phyloP scores from a whole-genome alignment of 2,797 vertebrate genomes.

The Epinephelus awoara region DNA sequence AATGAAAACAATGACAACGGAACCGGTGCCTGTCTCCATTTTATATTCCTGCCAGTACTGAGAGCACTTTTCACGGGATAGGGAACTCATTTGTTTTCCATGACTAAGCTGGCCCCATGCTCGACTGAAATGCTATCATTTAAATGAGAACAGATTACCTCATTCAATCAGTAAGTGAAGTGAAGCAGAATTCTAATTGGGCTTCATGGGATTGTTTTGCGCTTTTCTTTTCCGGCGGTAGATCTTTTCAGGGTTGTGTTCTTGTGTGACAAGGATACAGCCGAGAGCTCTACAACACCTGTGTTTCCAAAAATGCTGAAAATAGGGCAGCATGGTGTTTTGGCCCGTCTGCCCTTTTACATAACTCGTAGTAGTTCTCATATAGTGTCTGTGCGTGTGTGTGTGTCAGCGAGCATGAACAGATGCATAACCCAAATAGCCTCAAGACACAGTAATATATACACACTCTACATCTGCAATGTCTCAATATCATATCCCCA shows the following conservation, averaged over 20 bases:
- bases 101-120: constrained; percentile 76
- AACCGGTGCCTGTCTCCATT: constrained; percentile 53
- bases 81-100: constrained; percentile 79
- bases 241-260: constrained; percentile 48
- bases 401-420: constrained; percentile 22
- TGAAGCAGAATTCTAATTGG: constrained; percentile 82
- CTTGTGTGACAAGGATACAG: constrained; percentile 47
- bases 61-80: constrained; percentile 66
- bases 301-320: constrained; percentile 75
- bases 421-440: constrained; percentile 20
- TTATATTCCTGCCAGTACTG: constrained; percentile 60
- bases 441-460: neutral
- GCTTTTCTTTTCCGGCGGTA: constrained; percentile 30
- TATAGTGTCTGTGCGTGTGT: constrained; percentile 13
- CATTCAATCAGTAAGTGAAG: constrained; percentile 81
- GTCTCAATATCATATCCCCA: neutral
- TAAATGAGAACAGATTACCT: constrained; percentile 83
- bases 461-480: neutral
- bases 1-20: constrained; percentile 67
- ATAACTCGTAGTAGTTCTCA: constrained; percentile 40
- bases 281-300: constrained; percentile 68
- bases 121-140: constrained; percentile 80
- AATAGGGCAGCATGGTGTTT: constrained; percentile 69
- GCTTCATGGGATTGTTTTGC: constrained; percentile 61
- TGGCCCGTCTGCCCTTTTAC: constrained; percentile 54